Percentiles rank a stretch among this genome's conserved stretches.
Evolutionary conservation across 2,888 invertebrate genomes (phyloP).

Genomic region (Lingula anatina): DNA sequence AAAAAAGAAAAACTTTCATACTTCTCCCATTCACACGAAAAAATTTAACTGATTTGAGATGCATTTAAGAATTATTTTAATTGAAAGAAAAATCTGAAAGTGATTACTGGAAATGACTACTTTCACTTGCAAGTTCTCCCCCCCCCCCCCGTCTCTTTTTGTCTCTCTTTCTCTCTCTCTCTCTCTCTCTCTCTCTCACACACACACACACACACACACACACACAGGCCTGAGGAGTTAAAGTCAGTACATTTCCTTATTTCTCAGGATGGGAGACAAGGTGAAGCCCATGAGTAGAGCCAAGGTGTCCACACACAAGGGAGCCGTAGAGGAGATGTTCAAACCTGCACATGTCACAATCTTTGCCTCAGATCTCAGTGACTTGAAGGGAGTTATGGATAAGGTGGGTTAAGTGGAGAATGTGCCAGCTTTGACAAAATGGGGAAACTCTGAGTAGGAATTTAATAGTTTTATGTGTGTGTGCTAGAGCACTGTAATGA

Average conservation of each 20-base stretch:
- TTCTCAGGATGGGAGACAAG: conserved; percentile 37
- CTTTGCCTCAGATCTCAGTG: conserved; percentile 31
- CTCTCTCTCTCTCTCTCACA: neutral
- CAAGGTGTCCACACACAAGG: conserved; percentile 45
- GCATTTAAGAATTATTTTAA: too few relatives aligned
- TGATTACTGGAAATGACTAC: too few relatives aligned
- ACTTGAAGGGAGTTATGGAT: conserved; percentile 35
- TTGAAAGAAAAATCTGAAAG: too few relatives aligned
- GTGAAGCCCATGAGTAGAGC: conserved; percentile 46
- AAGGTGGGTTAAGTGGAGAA: conserved; percentile 39
- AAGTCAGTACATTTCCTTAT: neutral
- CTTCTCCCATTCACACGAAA: too few relatives aligned
- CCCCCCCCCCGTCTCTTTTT: neutral
- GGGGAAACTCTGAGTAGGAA: too few relatives aligned
- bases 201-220: neutral
- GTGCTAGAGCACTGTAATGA: too few relatives aligned
- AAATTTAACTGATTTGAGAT: too few relatives aligned
- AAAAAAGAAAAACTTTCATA: too few relatives aligned
- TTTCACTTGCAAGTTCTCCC: too few relatives aligned
- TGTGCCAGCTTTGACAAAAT: too few relatives aligned
- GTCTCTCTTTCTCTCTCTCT: neutral
- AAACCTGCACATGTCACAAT: conserved; percentile 42
- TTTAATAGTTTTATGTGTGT: too few relatives aligned
- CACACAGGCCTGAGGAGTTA: neutral
- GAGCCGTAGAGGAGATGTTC: conserved; percentile 35